Conservation (phyloP, 2,113 vertebrate genomes). For the Vidua macroura region DNA sequence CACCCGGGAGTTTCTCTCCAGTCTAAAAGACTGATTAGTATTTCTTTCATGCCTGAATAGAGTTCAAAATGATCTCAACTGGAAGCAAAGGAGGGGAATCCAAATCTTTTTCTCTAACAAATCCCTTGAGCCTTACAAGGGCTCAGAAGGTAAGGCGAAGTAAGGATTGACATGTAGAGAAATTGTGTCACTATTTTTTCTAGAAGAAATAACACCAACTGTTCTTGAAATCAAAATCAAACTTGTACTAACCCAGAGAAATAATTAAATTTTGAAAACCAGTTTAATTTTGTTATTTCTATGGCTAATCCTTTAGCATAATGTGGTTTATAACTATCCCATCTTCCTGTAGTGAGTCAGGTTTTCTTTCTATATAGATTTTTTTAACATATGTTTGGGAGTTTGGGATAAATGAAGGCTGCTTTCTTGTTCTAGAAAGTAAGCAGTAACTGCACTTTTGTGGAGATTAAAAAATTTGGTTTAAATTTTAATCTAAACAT, state of each 20-base stretch:
- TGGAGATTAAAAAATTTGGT: slow-evolving; percentile 29
- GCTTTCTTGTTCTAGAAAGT: not conserved
- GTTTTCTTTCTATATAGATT: not conserved
- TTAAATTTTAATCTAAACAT: slow-evolving; percentile 54
- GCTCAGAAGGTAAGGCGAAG: not conserved
- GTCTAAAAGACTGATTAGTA: slow-evolving; percentile 40
- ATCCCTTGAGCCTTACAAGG: slow-evolving; percentile 1
- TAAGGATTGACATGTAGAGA: not conserved
- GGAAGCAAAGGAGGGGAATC: not conserved
- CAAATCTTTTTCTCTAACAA: slow-evolving; percentile 11
- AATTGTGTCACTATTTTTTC: not conserved
- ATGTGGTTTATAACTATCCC: not conserved
- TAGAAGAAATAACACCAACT: not conserved
- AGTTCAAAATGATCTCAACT: slow-evolving; percentile 20
- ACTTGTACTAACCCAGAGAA: not conserved
- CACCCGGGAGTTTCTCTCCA: not conserved
- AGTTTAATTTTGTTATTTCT: not conserved
- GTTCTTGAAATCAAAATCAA: not conserved
- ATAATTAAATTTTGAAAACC: not conserved
- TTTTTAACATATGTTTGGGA: not conserved
- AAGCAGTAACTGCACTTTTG: not conserved
- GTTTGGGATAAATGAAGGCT: not conserved
- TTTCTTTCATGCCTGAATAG: slow-evolving; percentile 25
- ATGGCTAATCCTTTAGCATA: not conserved
- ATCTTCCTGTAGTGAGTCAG: not conserved